phyloP scores from a whole-genome alignment of 2,113 vertebrate genomes.

The Cyanistes caeruleus region DNA sequence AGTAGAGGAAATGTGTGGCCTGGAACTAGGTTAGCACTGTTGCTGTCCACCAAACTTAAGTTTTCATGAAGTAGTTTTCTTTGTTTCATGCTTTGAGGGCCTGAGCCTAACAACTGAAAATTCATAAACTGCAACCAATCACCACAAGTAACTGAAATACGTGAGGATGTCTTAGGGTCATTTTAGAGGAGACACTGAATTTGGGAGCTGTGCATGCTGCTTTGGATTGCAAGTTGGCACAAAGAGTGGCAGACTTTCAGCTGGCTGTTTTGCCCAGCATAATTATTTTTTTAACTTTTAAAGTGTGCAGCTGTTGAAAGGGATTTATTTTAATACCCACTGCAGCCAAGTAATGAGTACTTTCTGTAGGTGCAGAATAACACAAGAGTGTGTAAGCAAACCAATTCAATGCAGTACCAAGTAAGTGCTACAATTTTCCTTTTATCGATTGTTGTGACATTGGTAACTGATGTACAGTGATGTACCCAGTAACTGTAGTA shows the following conservation, averaged over 20 bases:
- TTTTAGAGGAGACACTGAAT: not conserved
- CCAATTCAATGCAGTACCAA: not conserved
- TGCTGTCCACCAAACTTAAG: not conserved
- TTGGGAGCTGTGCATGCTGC: accelerated
- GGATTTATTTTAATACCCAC: not conserved
- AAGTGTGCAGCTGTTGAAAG: not conserved
- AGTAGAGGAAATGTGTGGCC: not conserved
- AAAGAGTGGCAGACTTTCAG: not conserved
- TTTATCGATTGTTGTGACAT: not conserved
- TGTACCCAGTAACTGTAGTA: not conserved
- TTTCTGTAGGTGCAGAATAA: not conserved
- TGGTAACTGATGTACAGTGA: not conserved
- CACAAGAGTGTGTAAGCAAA: not conserved
- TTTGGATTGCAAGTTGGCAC: not conserved
- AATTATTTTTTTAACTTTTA: not conserved
- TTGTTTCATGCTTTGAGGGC: not conserved
- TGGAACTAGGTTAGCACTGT: not conserved
- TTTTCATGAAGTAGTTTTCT: not conserved
- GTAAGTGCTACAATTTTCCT: not conserved
- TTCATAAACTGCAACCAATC: not conserved
- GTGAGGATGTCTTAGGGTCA: not conserved
- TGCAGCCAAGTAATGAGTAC: not conserved
- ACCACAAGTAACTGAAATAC: not conserved
- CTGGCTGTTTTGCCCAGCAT: not conserved
- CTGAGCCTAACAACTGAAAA: not conserved